Evolutionary conservation across 92 coral and sea anemone genomes (phyloP), one percentile per base, ranked within the genome.

Genomic region (Muricea muricata): DNA sequence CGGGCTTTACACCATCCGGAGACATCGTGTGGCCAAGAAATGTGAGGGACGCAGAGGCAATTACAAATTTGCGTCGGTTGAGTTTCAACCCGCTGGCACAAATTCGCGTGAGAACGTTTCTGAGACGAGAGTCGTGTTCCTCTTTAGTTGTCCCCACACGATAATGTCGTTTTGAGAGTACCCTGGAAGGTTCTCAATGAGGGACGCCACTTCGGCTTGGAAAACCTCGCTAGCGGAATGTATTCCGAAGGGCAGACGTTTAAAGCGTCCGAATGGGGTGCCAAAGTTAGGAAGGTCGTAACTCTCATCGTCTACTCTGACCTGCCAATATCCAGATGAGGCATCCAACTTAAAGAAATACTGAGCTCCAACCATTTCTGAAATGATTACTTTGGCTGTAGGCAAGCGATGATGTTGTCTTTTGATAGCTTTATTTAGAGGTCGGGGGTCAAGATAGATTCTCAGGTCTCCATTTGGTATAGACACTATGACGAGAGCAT

Each of bases 21-120:
- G 74, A 67, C 40, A 67, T 30, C 74, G 39, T 67, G 74, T 67
- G 41, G 74, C 74, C 41, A 67, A 67, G 74, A 25, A 67, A 67
- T 30, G 74, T 1, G 74, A 67, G 74, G 41, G 41, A 67, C 28
- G 40, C 10, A 10, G 46, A 30, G 41, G 41, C 74, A 67, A 67
- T 24, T 30, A 67, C 74, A 25, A 3, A 67, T 25, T 67, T 67
- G 74, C 74, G 25, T 57, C 1, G 65, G 65, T 17, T n/a, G n/a
- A n/a, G n/a, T n/a, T n/a, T n/a, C n/a, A n/a, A n/a, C n/a, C n/a
- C n/a, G n/a, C n/a, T n/a, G n/a, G n/a, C n/a, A n/a, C n/a, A n/a
- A n/a, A n/a, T n/a, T n/a, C n/a, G n/a, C n/a, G n/a, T n/a, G n/a
- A n/a, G n/a, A n/a, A n/a, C n/a, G n/a, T n/a, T n/a, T n/a, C n/a